phyloP scores from a whole-genome alignment of 2,797 vertebrate species.

The Heteromormyrus szaboi region DNA sequence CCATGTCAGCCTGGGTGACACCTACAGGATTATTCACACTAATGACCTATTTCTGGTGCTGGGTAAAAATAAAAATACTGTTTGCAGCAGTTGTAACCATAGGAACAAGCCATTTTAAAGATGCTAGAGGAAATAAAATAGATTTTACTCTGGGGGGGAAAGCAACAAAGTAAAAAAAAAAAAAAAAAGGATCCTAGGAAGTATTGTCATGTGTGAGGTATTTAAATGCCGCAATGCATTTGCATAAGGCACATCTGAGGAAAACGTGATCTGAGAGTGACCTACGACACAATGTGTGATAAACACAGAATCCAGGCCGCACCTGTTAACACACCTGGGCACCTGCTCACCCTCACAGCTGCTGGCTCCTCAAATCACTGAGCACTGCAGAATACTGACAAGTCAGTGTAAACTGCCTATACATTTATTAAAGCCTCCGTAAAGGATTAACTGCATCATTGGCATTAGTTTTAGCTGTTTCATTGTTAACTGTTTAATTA shows the following conservation, averaged over 20 bases:
- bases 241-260: neutral
- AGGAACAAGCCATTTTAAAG: constrained; percentile 31
- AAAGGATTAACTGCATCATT: constrained; percentile 4
- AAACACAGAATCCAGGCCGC: neutral
- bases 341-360: neutral
- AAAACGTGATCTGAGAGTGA: neutral
- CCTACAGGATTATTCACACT: constrained; percentile 27
- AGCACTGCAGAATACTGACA: neutral
- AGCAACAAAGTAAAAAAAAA: neutral
- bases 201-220: neutral
- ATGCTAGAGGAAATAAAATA: constrained; percentile 25
- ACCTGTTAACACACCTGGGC: neutral
- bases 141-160: neutral
- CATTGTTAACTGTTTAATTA: constrained; percentile 7
- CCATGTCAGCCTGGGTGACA: neutral
- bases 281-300: neutral
- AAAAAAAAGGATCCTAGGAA: neutral
- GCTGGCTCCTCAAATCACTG: neutral
- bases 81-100: constrained; percentile 33
- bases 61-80: constrained; percentile 24
- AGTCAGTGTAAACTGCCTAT: neutral
- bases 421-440: neutral
- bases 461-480: neutral
- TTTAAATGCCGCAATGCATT: neutral
- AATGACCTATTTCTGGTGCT: constrained; percentile 10